Conservation (phyloP, 2,797 vertebrate genomes). For the Etheostoma perlongum region DNA sequence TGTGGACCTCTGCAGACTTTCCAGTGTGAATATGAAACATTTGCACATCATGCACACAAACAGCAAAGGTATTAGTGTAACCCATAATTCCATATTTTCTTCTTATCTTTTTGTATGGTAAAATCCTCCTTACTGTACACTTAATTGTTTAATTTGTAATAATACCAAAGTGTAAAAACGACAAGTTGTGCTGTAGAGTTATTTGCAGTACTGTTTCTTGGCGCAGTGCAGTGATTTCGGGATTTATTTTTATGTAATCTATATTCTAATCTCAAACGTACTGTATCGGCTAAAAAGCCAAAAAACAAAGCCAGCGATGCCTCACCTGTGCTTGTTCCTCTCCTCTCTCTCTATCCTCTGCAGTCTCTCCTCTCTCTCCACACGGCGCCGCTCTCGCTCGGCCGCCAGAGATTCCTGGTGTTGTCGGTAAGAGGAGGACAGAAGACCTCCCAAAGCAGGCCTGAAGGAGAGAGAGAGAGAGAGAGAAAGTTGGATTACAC, state of each 20-base stretch:
- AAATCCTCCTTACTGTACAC: neutral
- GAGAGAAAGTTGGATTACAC: neutral
- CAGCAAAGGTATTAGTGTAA: neutral
- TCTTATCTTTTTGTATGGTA: neutral
- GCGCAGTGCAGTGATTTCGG: neutral
- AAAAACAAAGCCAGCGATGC: neutral
- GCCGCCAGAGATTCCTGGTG: conserved; percentile 96
- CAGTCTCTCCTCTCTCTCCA: conserved; percentile 94
- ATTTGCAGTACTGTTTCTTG: neutral
- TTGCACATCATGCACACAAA: neutral
- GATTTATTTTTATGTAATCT: neutral
- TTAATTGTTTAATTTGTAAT: neutral
- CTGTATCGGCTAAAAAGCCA: too few relatives aligned
- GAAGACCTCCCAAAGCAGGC: conserved; percentile 88
- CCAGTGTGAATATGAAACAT: conserved; percentile 10
- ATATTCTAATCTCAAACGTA: neutral
- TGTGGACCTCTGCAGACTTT: conserved; percentile 3
- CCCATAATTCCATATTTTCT: neutral
- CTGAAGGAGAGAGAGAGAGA: conserved; percentile 70
- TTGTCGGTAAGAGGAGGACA: conserved; percentile 94
- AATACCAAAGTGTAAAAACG: too few relatives aligned
- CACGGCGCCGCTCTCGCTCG: conserved; percentile 92
- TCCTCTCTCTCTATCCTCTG: conserved; percentile 96
- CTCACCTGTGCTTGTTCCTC: conserved; percentile 95
- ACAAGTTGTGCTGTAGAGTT: neutral